Base-by-base conservation (phyloP, 2,888 invertebrate genomes). In the Eucriotettix oculatus region DNA sequence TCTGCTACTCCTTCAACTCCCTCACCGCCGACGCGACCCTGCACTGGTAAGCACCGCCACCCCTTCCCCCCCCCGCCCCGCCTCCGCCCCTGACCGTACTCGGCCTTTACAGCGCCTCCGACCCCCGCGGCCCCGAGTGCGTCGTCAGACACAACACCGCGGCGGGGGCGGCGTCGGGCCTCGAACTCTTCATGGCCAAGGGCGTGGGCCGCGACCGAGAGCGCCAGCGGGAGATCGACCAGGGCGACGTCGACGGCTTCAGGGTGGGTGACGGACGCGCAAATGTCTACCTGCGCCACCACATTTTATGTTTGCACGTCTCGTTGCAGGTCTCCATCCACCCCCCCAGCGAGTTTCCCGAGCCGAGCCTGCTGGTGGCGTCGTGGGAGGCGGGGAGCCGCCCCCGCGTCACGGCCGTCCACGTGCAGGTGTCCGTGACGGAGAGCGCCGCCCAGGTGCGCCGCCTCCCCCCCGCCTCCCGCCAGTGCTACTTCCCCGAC, bases 1-100 rank as follows among this genome's bases (percentile, higher is more conserved):
- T 65, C 63, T 67, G 67, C 57, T 67, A 66, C 58, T 65, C 67
- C 1, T 67, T 66, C 58, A 67, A 67, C 54, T 67, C 67, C 5
- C 60, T 67, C 1, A 67, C 66, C 11, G 66, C 67, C 1, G 66
- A 66, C 42, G 63, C 57, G 7, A 66, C 62, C 44, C 62, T 59
- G 44, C 65, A 65, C 55, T 67, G 67, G 67, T 67, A 55, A 40
- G 55, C 29, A 40, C 9, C 53, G 9, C 48, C 9, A 11, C 14
- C 14, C 48, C 12, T 2, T 9, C 48, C 2, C 14, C n/a, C 48
- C 12, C 14, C 2, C 14, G 48, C 48, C 14, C n/a, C 14, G 48
- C 9, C n/a, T 9, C 48, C 48, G 2, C 14, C 2, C 29, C 3
- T 5, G 29, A 29, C 29, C 29, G 29, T 29, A 7, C 29, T n/a